Base-by-base conservation (phyloP, 1,140 invertebrate species). In the Pseudomyrmex sp. region DNA sequence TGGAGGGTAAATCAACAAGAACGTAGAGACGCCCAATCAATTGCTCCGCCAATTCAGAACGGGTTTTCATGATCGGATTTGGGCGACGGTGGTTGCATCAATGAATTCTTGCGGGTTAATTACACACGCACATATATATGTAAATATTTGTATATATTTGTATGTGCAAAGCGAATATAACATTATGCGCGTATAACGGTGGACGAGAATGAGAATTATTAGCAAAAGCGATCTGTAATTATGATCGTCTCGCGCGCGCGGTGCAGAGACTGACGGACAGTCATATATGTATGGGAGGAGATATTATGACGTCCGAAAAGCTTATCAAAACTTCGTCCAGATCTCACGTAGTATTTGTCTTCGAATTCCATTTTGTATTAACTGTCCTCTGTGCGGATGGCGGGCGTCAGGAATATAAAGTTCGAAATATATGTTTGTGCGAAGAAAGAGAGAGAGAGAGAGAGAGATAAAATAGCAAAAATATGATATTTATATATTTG, bases 101-200 rank as follows among this genome's bases (percentile, higher is more conserved):
- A 90, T 91, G 84, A 63, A 86, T 84, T 84, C 83, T 79, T 83
- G 87, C 88, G 89, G 88, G 90, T 90, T 88, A 90, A 92, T 88
- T 89, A 83, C 70, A 83, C 85, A 75, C 72, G 65, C 70, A 83
- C 85, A 77, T 74, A 68, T 59, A 59, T 80, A 68, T 94, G 92
- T 94, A 93, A 93, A 94, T 93, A 94, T 79, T 89, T 93, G 93
- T 94, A 94, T 91, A 94, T 94, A 94, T 88, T 82, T 84, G 83
- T 90, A 90, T 89, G 83, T 92, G 88, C 86, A 89, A 87, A 90
- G 61, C 69, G 83, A 86, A 83, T 65, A 76, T 35, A 35, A 35
- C 76, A 59, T 88, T 62, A 52, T 56, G 70, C 70, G 83, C 48
- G 79, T 61, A 68, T 26, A 46, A 79, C 74, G 48, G 8, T 59